Evolutionary conservation across 2,113 vertebrate species (phyloP).

Genomic region (Heptranchias perlo): DNA sequence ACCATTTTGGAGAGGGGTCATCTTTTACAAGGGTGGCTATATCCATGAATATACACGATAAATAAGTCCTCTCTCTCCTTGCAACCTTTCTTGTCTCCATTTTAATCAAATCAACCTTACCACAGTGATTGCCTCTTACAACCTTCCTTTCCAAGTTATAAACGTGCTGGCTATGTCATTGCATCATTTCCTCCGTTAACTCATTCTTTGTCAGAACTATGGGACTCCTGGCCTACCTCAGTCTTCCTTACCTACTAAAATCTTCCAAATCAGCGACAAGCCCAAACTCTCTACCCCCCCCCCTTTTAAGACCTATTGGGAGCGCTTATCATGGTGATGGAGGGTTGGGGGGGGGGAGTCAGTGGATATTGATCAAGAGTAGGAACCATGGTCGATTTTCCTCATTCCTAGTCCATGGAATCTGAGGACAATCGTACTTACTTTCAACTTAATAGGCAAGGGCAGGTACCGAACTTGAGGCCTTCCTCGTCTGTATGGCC

Average conservation of each 20-base stretch:
- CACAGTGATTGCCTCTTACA: background rate
- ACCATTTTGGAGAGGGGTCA: background rate
- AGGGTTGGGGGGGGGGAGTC: background rate
- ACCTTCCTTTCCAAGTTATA: background rate
- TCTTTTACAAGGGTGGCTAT: background rate
- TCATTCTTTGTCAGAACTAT: background rate
- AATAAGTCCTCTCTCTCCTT: no score
- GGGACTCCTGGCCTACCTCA: background rate
- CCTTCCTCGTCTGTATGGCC: background rate
- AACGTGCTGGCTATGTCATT: background rate
- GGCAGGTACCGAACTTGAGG: background rate
- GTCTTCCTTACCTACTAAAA: background rate
- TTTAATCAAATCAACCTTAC: background rate
- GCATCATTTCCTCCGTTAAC: background rate
- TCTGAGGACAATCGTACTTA: background rate
- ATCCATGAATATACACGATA: background rate
- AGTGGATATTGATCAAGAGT: no score
- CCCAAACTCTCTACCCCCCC: no score
- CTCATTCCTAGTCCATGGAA: background rate
- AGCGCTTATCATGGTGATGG: background rate
- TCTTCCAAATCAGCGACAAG: background rate
- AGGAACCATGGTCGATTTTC: background rate
- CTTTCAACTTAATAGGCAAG: background rate
- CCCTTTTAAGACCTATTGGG: background rate
- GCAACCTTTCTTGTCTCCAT: background rate